Evolutionary conservation across 2,113 vertebrate species (phyloP), one percentile per base, ranked within the genome.

Genomic region (Xenopus tropicalis): DNA sequence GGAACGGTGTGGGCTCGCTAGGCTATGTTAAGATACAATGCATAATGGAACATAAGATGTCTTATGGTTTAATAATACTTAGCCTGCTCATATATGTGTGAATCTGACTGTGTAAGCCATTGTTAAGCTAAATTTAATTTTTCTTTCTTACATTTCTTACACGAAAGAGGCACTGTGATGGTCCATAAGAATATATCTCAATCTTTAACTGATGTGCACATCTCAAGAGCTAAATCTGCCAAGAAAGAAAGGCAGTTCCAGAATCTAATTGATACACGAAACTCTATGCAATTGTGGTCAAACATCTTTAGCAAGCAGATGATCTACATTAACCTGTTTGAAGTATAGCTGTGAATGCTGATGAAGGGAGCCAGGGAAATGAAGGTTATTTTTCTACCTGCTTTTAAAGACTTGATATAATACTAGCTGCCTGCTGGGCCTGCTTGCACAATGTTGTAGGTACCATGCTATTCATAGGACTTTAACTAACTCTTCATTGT

Each of bases 371-470:
- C 64, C 19, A 13, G 25, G 29, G 22, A n/a, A 20, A 73, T 73
- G 13, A 72, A 57, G 54, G 16, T 10, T 46, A 46, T 66, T 73
- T 61, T 66, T 73, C 54, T 57, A 29, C 57, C 25, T 43, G 48
- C n/a, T n/a, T 22, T 64, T 72, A 8, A 71, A 56, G 61, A 8
- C 62, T 66, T 20, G 17, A n/a, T 46, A 46, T 73, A 73, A 73
- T 66, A 25, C 65, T 56, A 22, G 29, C 48, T 65, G 48, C 29
- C 29, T 37, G 29, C 29, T 37, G 29, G 29, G 29, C 29, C 29
- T 37, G 29, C 10, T 9, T 37, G 29, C 29, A 8, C 5, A 37
- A 9, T 37, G 6, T 37, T 37, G 29, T 37, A 7, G 29, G 29
- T 7, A 37, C 29, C 2, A 37, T 9, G 5, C 29, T 7, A 37